Evolutionary conservation across 2,888 invertebrate genomes (phyloP), one percentile per base, ranked within the genome.

Genomic region (Uropetala carovei): DNA sequence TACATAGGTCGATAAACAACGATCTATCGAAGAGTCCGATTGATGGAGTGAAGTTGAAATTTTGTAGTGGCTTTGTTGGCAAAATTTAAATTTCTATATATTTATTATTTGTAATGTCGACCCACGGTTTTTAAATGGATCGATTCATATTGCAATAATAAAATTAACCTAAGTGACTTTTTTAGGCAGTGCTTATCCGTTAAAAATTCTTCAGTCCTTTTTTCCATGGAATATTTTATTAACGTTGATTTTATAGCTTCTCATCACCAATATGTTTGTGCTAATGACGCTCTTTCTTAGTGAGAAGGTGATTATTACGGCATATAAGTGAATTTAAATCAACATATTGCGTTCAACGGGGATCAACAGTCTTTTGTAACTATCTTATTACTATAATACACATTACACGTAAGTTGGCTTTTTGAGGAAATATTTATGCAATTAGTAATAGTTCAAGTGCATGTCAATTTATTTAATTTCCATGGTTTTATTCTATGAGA

Each of bases 51-150:
- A 43, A 43, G 43, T 43, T 43, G 43, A 43, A 43, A 43, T 43
- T 43, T 43, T 43, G 43, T 43, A 43, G 89, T 14, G n/a, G 89
- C 64, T 89, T 64, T 56, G 89, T 68, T 89, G 89, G 89, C 89
- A 89, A 89, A 89, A 68, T 89, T 68, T 43, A 30, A 68, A 64
- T 18, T 64, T n/a, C 16, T 10, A 14, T 43, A 10, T 7, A 3
- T n/a, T 16, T 56, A 10, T 56, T 30, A 10, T 18, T 7, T 56
- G 56, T 43, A 9, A 57, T 43, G 8, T 59, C 11, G 0, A 43
- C 64, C 11, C 18, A 30, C 8, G 43, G 13, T 43, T n/a, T 16
- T 60, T 89, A 13, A 18, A 43, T 16, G 64, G n/a, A 43, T 18
- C 13, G 18, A 10, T n/a, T 10, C 18, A 58, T 64, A n/a, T 11